A percentile compares a stretch with the other conserved stretches of the same genome.
These are phyloP conservation scores for Scotopteryx bipunctaria DNA, from an alignment of 2,888 invertebrate genomes.

Conservation along the genomic window DNA sequence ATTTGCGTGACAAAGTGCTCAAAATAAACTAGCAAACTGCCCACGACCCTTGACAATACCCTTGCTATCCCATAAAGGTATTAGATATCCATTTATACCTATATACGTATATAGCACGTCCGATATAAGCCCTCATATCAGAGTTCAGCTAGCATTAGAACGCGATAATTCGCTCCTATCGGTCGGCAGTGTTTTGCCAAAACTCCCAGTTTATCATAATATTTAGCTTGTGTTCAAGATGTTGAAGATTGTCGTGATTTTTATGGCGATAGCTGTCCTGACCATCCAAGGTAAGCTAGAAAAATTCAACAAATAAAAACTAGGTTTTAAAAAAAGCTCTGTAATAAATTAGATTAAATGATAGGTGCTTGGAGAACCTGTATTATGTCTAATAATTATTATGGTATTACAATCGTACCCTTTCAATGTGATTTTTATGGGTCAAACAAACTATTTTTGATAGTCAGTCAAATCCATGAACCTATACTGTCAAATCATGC, in stretches of 20 bases:
- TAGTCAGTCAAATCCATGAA: too few species aligned
- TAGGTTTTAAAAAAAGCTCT: neutral
- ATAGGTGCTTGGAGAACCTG: conserved; percentile 12
- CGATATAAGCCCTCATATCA: conserved; percentile 41
- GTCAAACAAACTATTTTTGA: neutral
- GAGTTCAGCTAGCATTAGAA: conserved; percentile 31
- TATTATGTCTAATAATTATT: neutral
- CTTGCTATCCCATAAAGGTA: conserved; percentile 29
- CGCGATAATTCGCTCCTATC: conserved; percentile 26
- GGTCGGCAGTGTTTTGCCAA: conserved; percentile 20
- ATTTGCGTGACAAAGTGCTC: conserved; percentile 27
- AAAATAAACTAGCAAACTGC: conserved; percentile 30
- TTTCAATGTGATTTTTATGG: neutral
- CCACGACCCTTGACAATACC: conserved; percentile 19
- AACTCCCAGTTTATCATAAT: neutral
- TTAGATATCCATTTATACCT: conserved; percentile 24
- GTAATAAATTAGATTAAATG: conserved; percentile 2
- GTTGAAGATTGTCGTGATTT: conserved; percentile 18
- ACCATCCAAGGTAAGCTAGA: conserved; percentile 22
- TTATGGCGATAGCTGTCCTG: conserved; percentile 18
- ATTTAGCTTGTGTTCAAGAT: conserved; percentile 24
- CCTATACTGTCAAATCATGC: too few species aligned
- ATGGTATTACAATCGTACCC: too few species aligned
- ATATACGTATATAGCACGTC: conserved; percentile 24
- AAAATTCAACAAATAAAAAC: too few species aligned